Conservation (phyloP, 2,797 vertebrate genomes). For the Danio kyathit region DNA sequence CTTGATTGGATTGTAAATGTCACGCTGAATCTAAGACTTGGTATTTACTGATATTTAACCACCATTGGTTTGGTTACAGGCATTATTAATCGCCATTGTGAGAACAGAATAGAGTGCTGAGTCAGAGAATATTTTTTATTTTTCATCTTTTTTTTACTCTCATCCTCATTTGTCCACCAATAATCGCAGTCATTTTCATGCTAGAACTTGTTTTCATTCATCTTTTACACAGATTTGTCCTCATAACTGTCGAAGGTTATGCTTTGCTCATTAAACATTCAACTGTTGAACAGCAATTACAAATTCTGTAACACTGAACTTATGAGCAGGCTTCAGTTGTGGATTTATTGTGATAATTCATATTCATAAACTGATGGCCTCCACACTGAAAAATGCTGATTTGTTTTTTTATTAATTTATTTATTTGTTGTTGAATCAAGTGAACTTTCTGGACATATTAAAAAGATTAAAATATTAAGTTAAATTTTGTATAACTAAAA, state of each 20-base stretch:
- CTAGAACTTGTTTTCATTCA: neutral
- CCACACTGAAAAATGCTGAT: constrained; percentile 18
- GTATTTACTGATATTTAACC: neutral
- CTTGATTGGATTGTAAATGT: neutral
- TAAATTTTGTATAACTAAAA: too few species aligned
- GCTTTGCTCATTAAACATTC: neutral
- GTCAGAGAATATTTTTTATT: too few species aligned
- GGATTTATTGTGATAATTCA: constrained; percentile 18
- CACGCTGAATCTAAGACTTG: neutral
- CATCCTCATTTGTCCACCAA: neutral
- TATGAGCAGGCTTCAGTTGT: constrained; percentile 14
- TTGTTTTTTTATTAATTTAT: too few species aligned
- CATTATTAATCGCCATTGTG: neutral
- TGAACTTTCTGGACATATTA: too few species aligned
- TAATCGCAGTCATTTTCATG: neutral
- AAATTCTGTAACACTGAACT: constrained; percentile 28
- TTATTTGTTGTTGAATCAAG: too few species aligned
- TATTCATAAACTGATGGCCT: constrained; percentile 22
- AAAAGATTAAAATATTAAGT: too few species aligned
- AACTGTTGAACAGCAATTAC: constrained; percentile 45
- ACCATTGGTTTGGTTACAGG: neutral
- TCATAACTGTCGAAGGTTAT: constrained; percentile 15
- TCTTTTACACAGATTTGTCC: neutral
- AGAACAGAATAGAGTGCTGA: neutral
- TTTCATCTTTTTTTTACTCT: neutral